A percentile compares a stretch with the other conserved stretches of the same genome.
These are phyloP conservation scores for Zophobas morio DNA, from an alignment of 1,140 invertebrate genomes.

Conservation along the genomic window DNA sequence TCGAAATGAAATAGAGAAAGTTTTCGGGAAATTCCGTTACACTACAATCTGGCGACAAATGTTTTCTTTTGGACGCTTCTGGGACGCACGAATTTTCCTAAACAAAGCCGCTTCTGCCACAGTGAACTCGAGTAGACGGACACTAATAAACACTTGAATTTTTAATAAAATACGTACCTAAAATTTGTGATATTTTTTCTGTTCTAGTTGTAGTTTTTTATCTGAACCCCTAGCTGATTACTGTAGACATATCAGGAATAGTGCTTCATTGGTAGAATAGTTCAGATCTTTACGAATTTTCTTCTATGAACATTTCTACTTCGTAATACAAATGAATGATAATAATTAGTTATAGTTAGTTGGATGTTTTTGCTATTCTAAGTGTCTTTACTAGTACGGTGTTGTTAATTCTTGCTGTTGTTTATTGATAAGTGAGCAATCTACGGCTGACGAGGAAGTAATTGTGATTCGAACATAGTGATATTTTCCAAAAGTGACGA, in stretches of 20 bases:
- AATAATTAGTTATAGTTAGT: constrained; percentile 51
- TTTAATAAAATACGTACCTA: constrained; percentile 54
- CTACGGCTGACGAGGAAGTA: constrained; percentile 34
- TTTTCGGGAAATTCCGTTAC: constrained; percentile 1
- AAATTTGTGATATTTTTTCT: constrained; percentile 55
- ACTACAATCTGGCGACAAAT: constrained; percentile 16
- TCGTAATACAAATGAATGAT: constrained; percentile 53
- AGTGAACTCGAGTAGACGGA: neutral
- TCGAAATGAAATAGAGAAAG: constrained; percentile 26
- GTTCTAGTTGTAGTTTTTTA: constrained; percentile 39
- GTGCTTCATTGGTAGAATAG: constrained; percentile 41
- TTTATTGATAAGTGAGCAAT: constrained; percentile 43
- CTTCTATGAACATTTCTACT: constrained; percentile 19
- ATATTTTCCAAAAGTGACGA: constrained; percentile 48
- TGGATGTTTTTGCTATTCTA: constrained; percentile 48
- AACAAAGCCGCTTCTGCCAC: neutral
- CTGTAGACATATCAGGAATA: constrained; percentile 45
- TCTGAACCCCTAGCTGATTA: constrained; percentile 17
- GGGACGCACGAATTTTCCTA: constrained; percentile 8
- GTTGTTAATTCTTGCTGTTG: constrained; percentile 36
- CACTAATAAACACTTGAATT: constrained; percentile 24
- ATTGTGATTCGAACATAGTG: constrained; percentile 45
- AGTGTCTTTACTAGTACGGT: constrained; percentile 27
- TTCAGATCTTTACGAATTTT: constrained; percentile 29
- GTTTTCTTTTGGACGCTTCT: constrained; percentile 24